Conservation (phyloP, 2,888 invertebrate species). For the Toxonevra muliebris region DNA sequence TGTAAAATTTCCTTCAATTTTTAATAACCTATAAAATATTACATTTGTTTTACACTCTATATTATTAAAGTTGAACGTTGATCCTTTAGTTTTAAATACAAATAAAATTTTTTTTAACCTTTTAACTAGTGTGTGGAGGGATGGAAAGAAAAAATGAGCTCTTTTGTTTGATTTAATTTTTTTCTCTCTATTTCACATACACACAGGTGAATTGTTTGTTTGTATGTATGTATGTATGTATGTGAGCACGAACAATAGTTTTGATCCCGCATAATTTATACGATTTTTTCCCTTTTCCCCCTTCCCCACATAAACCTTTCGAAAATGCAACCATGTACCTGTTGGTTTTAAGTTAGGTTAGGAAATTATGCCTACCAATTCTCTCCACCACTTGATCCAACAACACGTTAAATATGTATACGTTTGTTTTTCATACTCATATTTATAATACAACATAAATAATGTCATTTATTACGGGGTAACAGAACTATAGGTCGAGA, state of each 20-base stretch:
- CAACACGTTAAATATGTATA: too few relatives aligned
- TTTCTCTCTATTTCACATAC: too few relatives aligned
- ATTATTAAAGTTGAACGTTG: not conserved
- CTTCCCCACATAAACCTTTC: too few relatives aligned
- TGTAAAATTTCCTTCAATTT: constrained; percentile 31
- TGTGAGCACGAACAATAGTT: constrained; percentile 47
- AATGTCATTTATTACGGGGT: not conserved
- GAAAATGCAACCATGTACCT: too few relatives aligned
- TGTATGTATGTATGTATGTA: too few relatives aligned
- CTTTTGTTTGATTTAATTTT: too few relatives aligned
- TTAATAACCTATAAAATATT: constrained; percentile 57
- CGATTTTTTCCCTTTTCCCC: constrained; percentile 31
- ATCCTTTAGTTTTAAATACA: not conserved
- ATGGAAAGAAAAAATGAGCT: too few relatives aligned
- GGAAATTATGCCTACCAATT: too few relatives aligned
- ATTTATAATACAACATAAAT: not conserved
- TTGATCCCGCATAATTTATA: constrained; percentile 56
- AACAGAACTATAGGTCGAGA: constrained; percentile 14
- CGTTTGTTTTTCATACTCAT: too few relatives aligned
- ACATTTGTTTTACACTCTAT: constrained; percentile 27
- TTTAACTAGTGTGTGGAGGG: too few relatives aligned
- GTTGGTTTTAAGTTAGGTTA: too few relatives aligned
- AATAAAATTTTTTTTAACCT: not conserved
- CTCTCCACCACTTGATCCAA: too few relatives aligned
- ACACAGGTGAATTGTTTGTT: constrained; percentile 45